Conservation (phyloP, 2,113 vertebrate species). For the Bubo blakistoni region DNA sequence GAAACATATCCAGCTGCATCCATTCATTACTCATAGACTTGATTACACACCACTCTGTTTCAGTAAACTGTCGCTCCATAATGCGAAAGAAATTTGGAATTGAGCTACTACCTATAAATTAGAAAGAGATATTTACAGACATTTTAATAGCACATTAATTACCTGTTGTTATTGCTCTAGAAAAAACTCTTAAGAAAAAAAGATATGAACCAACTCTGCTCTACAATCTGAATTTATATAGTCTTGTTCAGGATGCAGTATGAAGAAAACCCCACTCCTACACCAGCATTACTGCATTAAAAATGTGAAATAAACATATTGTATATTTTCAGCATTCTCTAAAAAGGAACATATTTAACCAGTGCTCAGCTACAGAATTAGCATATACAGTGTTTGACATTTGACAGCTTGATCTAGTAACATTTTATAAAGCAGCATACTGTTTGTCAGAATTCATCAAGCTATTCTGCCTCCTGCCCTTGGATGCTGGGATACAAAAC, state of each 20-base stretch:
- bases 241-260: neutral
- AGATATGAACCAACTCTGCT: neutral
- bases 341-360: neutral
- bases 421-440: neutral
- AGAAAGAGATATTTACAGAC: slow-evolving; percentile 49
- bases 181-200: neutral
- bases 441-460: neutral
- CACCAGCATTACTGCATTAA: neutral
- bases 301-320: neutral
- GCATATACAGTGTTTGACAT: neutral
- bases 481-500: neutral
- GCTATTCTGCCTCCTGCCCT: neutral
- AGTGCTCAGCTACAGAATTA: neutral
- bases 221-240: neutral
- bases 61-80: slow-evolving; percentile 96
- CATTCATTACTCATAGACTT: slow-evolving; percentile 80
- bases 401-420: neutral
- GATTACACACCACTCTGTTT: slow-evolving; percentile 87
- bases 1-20: slow-evolving; percentile 89
- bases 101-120: slow-evolving; percentile 84
- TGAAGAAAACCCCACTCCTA: fast-evolving
- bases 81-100: slow-evolving; percentile 91
- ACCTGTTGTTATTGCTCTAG: neutral
- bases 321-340: neutral
- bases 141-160: neutral